Evolutionary conservation across 2,888 invertebrate species (phyloP), one percentile per base, ranked within the genome.

Genomic region (Cryptocheilus praepositus): DNA sequence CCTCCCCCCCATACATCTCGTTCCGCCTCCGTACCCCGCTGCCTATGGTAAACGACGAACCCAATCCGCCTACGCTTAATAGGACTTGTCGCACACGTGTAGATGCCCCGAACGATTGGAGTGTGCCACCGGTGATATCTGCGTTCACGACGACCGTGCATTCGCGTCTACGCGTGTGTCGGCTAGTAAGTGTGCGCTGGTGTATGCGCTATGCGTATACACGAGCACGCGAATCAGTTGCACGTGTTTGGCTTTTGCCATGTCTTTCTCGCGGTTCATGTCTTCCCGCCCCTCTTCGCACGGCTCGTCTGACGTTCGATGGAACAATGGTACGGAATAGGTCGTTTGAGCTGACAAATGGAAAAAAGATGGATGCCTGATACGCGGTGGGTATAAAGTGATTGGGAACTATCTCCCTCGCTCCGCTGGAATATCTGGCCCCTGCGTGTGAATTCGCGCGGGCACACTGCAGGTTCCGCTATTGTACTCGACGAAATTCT

Each of bases 21-120:
- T 19, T 18, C 13, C 44, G n/a, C 53, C 52, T 52, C 44, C 36
- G 25, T 44, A 13, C 18, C 43, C 36, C 36, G 49, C 18, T 63
- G 13, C 67, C 64, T 58, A 65, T 64, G 61, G 64, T 51, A 61
- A 60, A 18, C 73, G 61, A 58, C 68, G 58, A 67, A 70, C 65
- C 64, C 76, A 70, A 77, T 74, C 64, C 73, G 67, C 76, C 76
- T 66, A 70, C 70, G 73, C 60, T 70, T 71, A 73, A 74, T 71
- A 59, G 63, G 51, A 73, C 64, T 70, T 65, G 71, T 71, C 63
- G 67, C 67, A 52, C 60, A 61, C 63, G 49, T 62, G 64, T 64
- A 61, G 44, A 59, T 52, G 51, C 61, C 43, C 55, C 44, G 61
- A 52, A 56, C 55, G 70, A 56, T 62, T 64, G 22, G 45, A 22